Evolutionary conservation across 2,888 invertebrate genomes (phyloP).

Genomic region (Adineta ricciae): DNA sequence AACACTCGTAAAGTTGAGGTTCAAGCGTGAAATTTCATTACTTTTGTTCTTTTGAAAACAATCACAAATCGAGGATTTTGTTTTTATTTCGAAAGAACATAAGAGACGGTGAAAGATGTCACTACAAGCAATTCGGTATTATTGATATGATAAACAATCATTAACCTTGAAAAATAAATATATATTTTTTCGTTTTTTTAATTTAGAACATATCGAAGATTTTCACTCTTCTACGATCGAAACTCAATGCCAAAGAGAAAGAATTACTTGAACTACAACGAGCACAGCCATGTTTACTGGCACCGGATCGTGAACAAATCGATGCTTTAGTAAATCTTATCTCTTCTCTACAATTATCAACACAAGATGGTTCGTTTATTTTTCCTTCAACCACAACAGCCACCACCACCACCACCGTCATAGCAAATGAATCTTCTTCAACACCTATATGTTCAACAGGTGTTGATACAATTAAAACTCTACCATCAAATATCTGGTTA

Average conservation of each 20-base stretch:
- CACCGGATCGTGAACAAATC: not conserved
- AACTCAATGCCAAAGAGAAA: not conserved
- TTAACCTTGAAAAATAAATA: no score
- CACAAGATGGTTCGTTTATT: not conserved
- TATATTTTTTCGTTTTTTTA: not conserved
- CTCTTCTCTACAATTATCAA: not conserved
- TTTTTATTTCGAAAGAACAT: no score
- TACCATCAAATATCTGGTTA: not conserved
- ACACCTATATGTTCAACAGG: not conserved
- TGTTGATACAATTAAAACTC: not conserved
- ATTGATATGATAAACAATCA: no score
- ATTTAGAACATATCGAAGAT: not conserved
- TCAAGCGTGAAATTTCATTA: no score
- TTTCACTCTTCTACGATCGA: not conserved
- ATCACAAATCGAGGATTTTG: no score
- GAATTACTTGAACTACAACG: not conserved
- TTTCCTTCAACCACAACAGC: not conserved
- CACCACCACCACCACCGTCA: not conserved
- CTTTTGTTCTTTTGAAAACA: no score
- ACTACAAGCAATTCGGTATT: no score
- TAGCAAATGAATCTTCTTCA: not conserved
- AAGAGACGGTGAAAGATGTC: no score
- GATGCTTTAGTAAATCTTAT: not conserved
- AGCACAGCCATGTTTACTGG: not conserved
- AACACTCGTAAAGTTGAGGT: no score